These are phyloP conservation scores for Zosterops borbonicus DNA, from an alignment of 2,113 vertebrate genomes.

Conservation along the genomic window DNA sequence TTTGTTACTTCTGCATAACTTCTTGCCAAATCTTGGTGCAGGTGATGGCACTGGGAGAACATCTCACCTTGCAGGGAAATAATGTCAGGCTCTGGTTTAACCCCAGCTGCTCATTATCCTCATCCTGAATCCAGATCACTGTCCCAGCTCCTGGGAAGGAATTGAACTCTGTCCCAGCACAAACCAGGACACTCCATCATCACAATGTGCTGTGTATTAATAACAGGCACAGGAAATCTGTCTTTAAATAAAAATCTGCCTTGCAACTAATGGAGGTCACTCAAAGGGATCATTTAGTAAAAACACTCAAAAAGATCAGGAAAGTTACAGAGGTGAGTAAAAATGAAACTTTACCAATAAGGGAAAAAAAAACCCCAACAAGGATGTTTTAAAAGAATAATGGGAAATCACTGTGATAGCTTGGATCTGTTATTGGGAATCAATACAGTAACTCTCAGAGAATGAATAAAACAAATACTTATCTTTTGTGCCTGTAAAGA, in stretches of 20 bases:
- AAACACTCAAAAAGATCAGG: background rate
- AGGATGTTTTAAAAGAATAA: background rate
- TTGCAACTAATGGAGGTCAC: accelerated
- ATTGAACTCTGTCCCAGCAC: background rate
- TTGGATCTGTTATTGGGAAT: background rate
- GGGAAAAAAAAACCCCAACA: background rate
- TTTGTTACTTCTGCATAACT: background rate
- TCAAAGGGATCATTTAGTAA: background rate
- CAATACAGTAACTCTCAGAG: background rate
- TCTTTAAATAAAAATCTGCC: background rate
- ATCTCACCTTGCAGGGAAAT: background rate
- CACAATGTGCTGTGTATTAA: background rate
- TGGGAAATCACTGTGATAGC: background rate
- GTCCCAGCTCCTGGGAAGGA: background rate
- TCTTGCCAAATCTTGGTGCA: background rate
- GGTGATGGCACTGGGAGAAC: background rate
- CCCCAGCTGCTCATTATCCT: background rate
- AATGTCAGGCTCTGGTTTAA: background rate
- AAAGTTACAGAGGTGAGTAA: background rate
- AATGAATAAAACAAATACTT: background rate
- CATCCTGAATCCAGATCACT: background rate
- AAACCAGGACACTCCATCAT: background rate
- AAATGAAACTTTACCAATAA: background rate
- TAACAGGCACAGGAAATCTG: background rate
- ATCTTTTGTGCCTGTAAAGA: background rate